A percentile compares a stretch with the other conserved stretches of the same genome.
These are phyloP conservation scores for Oophaga sylvatica DNA, from an alignment of 2,797 vertebrate species.

Conservation along the genomic window DNA sequence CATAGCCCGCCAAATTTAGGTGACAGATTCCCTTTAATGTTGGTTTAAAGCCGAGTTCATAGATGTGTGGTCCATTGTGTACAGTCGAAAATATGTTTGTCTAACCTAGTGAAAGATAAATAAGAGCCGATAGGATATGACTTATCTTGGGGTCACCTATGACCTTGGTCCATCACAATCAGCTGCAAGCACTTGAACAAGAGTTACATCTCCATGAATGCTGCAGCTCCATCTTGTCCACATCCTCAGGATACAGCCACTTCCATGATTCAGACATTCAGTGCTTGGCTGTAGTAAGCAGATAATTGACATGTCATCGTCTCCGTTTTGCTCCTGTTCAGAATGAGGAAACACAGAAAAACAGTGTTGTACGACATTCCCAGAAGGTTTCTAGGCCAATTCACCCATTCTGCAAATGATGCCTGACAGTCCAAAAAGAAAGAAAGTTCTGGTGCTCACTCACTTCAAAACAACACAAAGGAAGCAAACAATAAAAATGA, in stretches of 20 bases:
- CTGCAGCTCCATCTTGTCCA: neutral
- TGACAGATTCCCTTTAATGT: too few relatives aligned
- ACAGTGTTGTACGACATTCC: constrained; percentile 34
- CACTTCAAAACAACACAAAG: constrained; percentile 47
- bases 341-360: constrained; percentile 29
- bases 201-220: neutral
- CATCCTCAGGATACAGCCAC: constrained; percentile 24
- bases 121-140: neutral
- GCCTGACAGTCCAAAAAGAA: constrained; percentile 43
- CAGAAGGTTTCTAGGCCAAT: constrained; percentile 40
- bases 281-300: constrained; percentile 12
- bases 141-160: neutral
- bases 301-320: constrained; percentile 49
- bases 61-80: too few relatives aligned
- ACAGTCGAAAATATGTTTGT: too few relatives aligned
- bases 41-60: too few relatives aligned
- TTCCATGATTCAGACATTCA: constrained; percentile 28
- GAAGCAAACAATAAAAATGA: constrained; percentile 49
- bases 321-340: constrained; percentile 16
- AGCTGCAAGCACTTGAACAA: neutral
- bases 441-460: constrained; percentile 44
- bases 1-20: too few relatives aligned
- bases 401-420: constrained; percentile 40
- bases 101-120: neutral
- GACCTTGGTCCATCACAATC: neutral